These are phyloP conservation scores for Bombus sylvicola DNA, from an alignment of 1,140 invertebrate genomes.

Conservation along the genomic window DNA sequence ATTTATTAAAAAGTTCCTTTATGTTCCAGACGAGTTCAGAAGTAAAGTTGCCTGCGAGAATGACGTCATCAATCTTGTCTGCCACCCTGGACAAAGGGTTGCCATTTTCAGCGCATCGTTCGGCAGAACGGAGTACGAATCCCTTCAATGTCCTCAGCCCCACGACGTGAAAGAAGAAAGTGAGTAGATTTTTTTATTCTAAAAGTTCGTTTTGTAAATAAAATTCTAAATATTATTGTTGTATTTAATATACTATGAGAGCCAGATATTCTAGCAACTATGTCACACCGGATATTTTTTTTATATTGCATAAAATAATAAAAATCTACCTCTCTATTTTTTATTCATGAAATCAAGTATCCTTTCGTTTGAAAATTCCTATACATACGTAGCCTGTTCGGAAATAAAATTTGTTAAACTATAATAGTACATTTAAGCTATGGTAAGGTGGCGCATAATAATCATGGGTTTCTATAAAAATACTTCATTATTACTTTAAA, in stretches of 20 bases:
- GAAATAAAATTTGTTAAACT: not conserved
- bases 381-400: too few species aligned
- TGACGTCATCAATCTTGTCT: slow-evolving; percentile 91
- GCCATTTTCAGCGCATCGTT: slow-evolving; percentile 96
- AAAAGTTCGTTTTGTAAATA: not conserved
- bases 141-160: slow-evolving; percentile 93
- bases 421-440: not conserved
- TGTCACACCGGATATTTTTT: too few species aligned
- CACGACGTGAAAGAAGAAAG: slow-evolving; percentile 93
- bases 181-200: slow-evolving; percentile 82
- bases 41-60: slow-evolving; percentile 96
- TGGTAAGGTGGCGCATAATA: not conserved
- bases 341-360: not conserved
- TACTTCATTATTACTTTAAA: too few species aligned
- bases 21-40: slow-evolving; percentile 92
- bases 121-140: slow-evolving; percentile 94
- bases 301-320: not conserved
- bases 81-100: slow-evolving; percentile 91
- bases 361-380: not conserved
- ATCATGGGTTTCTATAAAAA: not conserved
- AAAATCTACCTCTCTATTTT: not conserved
- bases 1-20: slow-evolving; percentile 65
- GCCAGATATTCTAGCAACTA: too few species aligned
- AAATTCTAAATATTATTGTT: not conserved
- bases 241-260: too few species aligned